Percentiles rank a stretch among this genome's conserved stretches.
phyloP scores from a whole-genome alignment of 2,113 vertebrate species.

The Pachypanchax playfairii region DNA sequence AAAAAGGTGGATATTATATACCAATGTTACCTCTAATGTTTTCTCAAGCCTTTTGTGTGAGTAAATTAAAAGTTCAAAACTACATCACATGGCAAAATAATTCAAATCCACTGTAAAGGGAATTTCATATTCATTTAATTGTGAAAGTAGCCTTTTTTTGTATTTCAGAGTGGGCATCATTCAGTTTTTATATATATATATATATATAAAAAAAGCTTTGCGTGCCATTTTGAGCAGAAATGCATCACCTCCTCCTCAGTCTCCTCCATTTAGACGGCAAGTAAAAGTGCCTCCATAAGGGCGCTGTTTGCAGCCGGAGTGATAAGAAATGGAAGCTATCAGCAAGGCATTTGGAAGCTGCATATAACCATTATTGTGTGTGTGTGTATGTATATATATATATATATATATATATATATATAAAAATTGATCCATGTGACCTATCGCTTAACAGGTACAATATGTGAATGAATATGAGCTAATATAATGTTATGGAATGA shows the following conservation, averaged over 20 bases:
- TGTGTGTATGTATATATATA: slow-evolving; percentile 50
- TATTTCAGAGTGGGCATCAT: neutral
- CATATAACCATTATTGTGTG: slow-evolving; percentile 59
- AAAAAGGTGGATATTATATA: slow-evolving; percentile 5
- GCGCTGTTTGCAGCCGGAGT: slow-evolving; percentile 49
- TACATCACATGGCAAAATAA: too few relatives aligned
- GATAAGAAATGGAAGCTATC: slow-evolving; percentile 77
- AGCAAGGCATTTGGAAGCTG: slow-evolving; percentile 56
- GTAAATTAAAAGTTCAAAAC: too few relatives aligned
- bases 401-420: too few relatives aligned
- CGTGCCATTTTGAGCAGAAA: slow-evolving; percentile 46
- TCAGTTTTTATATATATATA: too few relatives aligned
- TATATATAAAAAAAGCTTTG: slow-evolving; percentile 44
- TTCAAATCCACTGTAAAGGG: too few relatives aligned
- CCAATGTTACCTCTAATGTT: slow-evolving; percentile 9
- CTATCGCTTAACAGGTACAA: slow-evolving; percentile 58
- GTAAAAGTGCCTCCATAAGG: slow-evolving; percentile 61
- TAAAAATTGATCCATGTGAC: slow-evolving; percentile 67
- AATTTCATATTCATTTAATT: too few relatives aligned
- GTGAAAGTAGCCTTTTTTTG: too few relatives aligned
- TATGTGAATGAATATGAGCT: slow-evolving; percentile 59
- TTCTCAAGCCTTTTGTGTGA: neutral
- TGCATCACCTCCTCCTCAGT: slow-evolving; percentile 24
- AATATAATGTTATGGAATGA: slow-evolving; percentile 54
- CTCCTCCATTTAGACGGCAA: slow-evolving; percentile 54